Evolutionary conservation across 2,888 invertebrate species (phyloP), one percentile per base, ranked within the genome.

Genomic region (Aquatica leii): DNA sequence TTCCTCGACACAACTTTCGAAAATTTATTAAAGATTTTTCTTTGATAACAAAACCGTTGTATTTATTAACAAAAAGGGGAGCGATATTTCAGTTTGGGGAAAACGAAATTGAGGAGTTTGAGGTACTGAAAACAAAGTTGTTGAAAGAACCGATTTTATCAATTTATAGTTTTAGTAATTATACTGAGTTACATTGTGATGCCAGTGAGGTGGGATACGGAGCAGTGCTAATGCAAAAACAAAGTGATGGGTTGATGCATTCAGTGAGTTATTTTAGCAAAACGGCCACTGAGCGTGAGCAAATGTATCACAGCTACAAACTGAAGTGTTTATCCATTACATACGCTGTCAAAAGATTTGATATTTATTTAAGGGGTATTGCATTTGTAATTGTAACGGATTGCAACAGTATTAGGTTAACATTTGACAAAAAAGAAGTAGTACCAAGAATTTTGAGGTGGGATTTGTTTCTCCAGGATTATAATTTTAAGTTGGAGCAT

Each of bases 161-260:
- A 3, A 50, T 50, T 50, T 50, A 74, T 51, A 66, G 71, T 15
- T 73, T 74, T 0, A 48, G 49, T 2, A 56, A 67, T 11, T 69
- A 73, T 41, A 77, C 77, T 1, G 74, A 78, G 55, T 52, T 77
- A 17, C 76, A 78, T 49, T 76, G 74, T 11, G 76, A 78, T 62
- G 77, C 75, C 0, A 75, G 75, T 50, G 43, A 70, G 0, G 4
- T 59, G 0, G 76, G 77, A 0, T 77, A 70, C 50, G 77, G 75
- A 0, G 72, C 74, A 0, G 69, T 77, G 2, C 56, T 78, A 15
- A 8, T 78, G 31, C 77, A 78, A 59, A 68, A 59, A 34, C 74
- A 76, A 51, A 9, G 40, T 0, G 70, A 73, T 63, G 53, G 41
- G 1, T 63, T 68, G 35, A 67, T 75, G 8, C 73, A 77, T 37